Conservation (phyloP, 2,888 invertebrate species). For the Latrodectus elegans region DNA sequence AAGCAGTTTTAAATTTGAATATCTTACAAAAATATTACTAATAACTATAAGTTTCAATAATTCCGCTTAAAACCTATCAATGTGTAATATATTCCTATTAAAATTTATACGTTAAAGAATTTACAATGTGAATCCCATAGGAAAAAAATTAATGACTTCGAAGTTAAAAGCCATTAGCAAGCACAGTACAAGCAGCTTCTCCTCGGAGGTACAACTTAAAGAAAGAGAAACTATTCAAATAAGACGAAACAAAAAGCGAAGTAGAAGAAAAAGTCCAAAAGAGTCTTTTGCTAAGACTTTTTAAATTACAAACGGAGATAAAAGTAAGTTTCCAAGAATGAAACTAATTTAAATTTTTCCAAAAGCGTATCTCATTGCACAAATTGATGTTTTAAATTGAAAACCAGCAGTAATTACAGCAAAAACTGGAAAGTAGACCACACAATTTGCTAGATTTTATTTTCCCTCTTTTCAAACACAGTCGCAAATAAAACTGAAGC, state of each 20-base stretch:
- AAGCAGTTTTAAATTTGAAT: no score
- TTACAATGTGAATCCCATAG: no score
- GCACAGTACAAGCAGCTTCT: slow-evolving; percentile 19
- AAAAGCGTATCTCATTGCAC: slow-evolving; percentile 25
- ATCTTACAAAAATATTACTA: no score
- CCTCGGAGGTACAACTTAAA: slow-evolving; percentile 1
- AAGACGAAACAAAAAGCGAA: background rate
- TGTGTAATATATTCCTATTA: no score
- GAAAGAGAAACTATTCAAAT: slow-evolving; percentile 37
- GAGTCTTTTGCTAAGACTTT: slow-evolving; percentile 33
- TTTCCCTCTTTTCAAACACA: background rate
- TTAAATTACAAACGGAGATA: slow-evolving; percentile 47
- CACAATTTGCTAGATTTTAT: slow-evolving; percentile 18
- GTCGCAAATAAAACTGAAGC: no score
- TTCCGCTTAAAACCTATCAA: no score
- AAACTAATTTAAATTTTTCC: slow-evolving; percentile 58
- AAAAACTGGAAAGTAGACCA: slow-evolving; percentile 15
- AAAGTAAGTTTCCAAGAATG: slow-evolving; percentile 46
- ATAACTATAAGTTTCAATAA: no score
- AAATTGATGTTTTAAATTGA: slow-evolving; percentile 60
- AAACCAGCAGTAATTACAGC: slow-evolving; percentile 43
- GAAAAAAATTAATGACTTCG: no score
- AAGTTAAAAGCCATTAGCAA: no score
- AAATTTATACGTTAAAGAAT: no score
- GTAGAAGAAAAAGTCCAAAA: slow-evolving; percentile 16